These are phyloP conservation scores for Podarcis siculus DNA, from an alignment of 2,797 vertebrate species.

Conservation along the genomic window DNA sequence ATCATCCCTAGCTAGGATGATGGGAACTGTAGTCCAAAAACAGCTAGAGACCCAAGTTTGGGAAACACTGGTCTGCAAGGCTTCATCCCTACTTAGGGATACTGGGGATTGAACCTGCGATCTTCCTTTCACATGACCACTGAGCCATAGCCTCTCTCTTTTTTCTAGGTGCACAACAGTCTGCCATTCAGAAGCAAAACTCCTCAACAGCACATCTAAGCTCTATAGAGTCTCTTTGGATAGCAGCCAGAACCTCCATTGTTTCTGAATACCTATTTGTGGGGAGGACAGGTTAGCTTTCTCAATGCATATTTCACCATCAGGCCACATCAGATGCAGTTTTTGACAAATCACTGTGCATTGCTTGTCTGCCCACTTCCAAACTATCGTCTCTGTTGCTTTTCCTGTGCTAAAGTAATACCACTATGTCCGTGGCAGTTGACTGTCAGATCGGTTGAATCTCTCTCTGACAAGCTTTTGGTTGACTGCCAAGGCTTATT, in stretches of 20 bases:
- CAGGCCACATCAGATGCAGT: not conserved
- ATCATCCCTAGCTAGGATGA: too few relatives aligned
- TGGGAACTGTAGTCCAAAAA: too few relatives aligned
- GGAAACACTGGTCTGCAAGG: not conserved
- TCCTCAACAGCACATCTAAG: not conserved
- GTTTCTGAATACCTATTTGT: not conserved
- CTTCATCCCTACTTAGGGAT: not conserved
- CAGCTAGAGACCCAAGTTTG: too few relatives aligned
- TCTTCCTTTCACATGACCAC: not conserved
- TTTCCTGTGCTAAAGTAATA: slow-evolving; percentile 5
- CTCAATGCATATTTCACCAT: accelerated
- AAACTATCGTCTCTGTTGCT: not conserved
- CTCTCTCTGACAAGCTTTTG: slow-evolving; percentile 18
- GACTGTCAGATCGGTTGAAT: not conserved
- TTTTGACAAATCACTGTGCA: accelerated
- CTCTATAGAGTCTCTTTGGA: not conserved
- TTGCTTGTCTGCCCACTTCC: not conserved
- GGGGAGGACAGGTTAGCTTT: not conserved
- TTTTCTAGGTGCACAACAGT: not conserved
- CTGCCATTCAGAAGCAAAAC: not conserved
- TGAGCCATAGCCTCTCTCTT: not conserved
- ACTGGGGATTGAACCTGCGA: not conserved
- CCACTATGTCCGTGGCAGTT: not conserved
- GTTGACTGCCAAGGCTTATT: slow-evolving; percentile 1
- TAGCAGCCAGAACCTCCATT: not conserved